These are phyloP conservation scores for Aphis gossypii DNA, from an alignment of 1,140 invertebrate species.

Conservation along the genomic window DNA sequence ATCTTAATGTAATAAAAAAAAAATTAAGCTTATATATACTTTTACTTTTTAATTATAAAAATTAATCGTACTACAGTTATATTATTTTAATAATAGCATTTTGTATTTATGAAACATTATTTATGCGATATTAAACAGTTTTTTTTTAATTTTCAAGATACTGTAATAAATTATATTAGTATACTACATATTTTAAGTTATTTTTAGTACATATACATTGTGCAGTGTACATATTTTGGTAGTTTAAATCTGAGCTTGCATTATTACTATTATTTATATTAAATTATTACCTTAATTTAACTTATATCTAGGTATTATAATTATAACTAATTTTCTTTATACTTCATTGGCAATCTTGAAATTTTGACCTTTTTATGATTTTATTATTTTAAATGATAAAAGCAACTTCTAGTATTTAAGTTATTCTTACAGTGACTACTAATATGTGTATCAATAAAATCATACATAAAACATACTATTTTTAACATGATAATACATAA, in stretches of 20 bases:
- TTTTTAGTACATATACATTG: no score
- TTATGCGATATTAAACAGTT: neutral
- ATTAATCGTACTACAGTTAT: neutral
- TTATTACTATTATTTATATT: neutral
- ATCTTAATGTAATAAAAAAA: neutral
- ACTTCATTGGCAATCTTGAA: neutral
- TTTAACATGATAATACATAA: no score
- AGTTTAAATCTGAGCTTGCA: neutral
- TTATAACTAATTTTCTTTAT: neutral
- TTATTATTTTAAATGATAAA: neutral
- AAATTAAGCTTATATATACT: neutral
- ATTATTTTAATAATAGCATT: neutral
- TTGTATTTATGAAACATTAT: neutral
- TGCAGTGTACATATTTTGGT: neutral
- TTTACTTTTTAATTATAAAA: neutral
- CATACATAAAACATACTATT: no score
- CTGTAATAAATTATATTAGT: neutral
- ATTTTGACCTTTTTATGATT: no score
- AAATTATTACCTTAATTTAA: neutral
- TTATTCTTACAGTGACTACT: no score
- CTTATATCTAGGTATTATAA: neutral
- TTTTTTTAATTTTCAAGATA: neutral
- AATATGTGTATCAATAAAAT: no score
- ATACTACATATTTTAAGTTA: neutral
- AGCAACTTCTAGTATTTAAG: neutral